phyloP scores from a whole-genome alignment of 2,113 vertebrate species.

The Lamprotornis superbus region DNA sequence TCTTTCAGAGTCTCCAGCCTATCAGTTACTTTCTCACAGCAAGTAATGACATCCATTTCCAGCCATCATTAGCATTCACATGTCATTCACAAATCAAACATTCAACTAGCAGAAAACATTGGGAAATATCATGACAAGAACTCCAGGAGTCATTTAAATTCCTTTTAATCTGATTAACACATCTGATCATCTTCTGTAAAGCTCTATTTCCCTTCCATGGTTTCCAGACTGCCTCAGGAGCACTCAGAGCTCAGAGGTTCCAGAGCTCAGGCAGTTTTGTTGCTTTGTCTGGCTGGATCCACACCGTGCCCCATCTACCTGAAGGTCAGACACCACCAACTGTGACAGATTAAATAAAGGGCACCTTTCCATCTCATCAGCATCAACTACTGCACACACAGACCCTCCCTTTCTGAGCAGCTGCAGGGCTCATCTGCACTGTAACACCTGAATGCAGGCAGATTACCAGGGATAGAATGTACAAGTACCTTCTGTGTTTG shows the following conservation, averaged over 20 bases:
- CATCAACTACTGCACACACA: neutral
- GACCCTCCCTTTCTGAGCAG: neutral
- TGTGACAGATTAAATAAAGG: fast-evolving
- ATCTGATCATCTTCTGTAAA: neutral
- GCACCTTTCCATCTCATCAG: neutral
- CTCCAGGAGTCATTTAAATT: neutral
- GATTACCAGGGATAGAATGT: neutral
- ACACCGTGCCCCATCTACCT: neutral
- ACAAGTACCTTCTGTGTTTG: conserved; percentile 93
- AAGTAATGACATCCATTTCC: neutral
- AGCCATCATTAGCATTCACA: neutral
- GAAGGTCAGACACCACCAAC: neutral
- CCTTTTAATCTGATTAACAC: neutral
- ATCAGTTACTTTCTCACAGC: neutral
- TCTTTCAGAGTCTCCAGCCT: neutral
- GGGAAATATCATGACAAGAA: neutral
- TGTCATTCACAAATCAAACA: neutral
- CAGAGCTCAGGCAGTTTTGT: neutral
- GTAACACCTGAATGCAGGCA: fast-evolving
- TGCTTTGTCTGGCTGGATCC: neutral
- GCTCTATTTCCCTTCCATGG: neutral
- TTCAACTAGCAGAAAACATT: neutral
- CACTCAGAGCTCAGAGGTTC: neutral
- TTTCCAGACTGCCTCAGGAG: neutral
- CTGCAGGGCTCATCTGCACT: neutral